These are phyloP conservation scores for Nesogale talazaci DNA, from an alignment of 2,113 vertebrate species.

Conservation along the genomic window DNA sequence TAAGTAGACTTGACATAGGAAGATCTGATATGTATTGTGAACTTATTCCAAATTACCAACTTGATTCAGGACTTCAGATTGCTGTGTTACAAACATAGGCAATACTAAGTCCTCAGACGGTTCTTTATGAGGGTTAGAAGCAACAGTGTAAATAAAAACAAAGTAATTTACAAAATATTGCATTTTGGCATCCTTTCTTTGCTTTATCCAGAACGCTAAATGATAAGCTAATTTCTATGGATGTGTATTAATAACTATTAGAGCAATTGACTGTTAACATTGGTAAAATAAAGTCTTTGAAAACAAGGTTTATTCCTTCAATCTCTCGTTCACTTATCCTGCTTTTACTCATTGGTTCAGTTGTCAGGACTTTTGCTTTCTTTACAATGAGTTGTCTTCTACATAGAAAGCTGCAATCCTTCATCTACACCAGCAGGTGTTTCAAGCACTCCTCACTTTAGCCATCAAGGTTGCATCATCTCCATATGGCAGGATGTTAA, in stretches of 20 bases:
- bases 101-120: not conserved
- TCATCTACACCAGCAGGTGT: no score
- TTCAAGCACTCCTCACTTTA: no score
- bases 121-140: conserved; percentile 12
- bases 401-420: no score
- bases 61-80: not conserved
- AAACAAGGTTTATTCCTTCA: not conserved
- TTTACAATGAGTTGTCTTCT: no score
- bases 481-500: no score
- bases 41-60: not conserved
- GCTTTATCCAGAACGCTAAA: not conserved
- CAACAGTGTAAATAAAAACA: not conserved
- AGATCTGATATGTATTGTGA: not conserved
- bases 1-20: not conserved
- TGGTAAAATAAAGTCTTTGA: not conserved
- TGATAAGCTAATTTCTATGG: not conserved
- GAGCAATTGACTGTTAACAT: conserved; percentile 6
- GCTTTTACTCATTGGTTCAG: no score
- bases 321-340: no score
- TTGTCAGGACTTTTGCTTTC: no score
- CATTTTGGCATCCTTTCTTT: not conserved
- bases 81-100: not conserved
- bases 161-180: conserved; percentile 12
- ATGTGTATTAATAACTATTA: not conserved
- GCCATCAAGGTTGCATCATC: no score